These are phyloP conservation scores for Dicycla oo DNA, from an alignment of 2,888 invertebrate species.

Conservation along the genomic window DNA sequence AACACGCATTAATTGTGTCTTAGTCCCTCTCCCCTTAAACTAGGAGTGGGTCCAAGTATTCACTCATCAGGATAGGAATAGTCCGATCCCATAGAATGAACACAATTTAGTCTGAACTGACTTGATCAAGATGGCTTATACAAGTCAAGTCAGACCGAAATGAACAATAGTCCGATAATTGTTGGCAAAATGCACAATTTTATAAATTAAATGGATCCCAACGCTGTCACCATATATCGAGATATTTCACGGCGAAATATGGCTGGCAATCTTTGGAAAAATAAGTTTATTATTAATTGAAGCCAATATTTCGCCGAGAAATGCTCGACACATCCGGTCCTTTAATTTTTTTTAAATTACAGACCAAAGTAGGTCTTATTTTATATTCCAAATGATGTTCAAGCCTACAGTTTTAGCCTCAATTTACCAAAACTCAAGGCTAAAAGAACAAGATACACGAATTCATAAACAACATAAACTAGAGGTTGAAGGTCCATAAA, in stretches of 20 bases:
- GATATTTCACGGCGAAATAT: conserved; percentile 25
- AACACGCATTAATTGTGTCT: conserved; percentile 5
- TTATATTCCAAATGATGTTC: conserved; percentile 1
- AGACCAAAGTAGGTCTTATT: conserved; percentile 7
- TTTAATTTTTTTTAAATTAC: neutral
- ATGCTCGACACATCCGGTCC: neutral
- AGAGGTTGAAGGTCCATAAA: conserved; percentile 42
- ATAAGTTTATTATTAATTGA: neutral
- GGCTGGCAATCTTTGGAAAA: neutral
- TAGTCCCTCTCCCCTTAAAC: neutral
- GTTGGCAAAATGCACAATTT: neutral
- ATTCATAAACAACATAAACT: conserved; percentile 17
- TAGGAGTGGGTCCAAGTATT: neutral
- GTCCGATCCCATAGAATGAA: conserved; percentile 20
- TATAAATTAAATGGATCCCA: conserved; percentile 1
- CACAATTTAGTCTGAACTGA: conserved; percentile 11
- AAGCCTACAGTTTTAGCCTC: conserved; percentile 33
- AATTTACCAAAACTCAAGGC: conserved; percentile 28
- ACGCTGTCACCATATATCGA: neutral
- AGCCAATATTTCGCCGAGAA: conserved; percentile 10
- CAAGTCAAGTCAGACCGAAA: conserved; percentile 12
- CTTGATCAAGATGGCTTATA: neutral
- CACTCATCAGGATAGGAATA: conserved; percentile 14
- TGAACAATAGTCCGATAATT: neutral
- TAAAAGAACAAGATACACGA: conserved; percentile 13